Evolutionary conservation across 2,888 invertebrate species (phyloP).

Genomic region (Ophonus ardosiacus): DNA sequence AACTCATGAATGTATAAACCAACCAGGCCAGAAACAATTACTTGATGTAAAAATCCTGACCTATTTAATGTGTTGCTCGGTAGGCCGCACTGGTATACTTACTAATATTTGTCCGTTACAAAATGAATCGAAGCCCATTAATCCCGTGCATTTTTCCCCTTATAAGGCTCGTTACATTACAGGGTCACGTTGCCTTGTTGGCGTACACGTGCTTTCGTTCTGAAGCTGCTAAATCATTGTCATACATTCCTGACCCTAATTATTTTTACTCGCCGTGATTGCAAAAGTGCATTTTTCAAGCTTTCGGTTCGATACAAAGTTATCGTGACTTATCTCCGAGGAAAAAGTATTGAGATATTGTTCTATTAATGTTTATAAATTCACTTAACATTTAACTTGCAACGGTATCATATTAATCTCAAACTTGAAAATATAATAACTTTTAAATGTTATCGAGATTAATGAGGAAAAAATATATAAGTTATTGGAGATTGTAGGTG

Average conservation of each 20-base stretch:
- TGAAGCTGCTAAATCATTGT: conserved; percentile 51
- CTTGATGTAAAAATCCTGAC: conserved; percentile 13
- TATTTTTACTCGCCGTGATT: conserved; percentile 52
- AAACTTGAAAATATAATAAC: conserved; percentile 15
- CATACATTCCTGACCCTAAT: conserved; percentile 52
- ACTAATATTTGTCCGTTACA: conserved; percentile 30
- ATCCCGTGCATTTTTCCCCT: conserved; percentile 39
- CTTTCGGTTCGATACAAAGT: conserved; percentile 10
- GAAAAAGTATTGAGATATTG: conserved; percentile 43
- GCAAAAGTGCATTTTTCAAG: conserved; percentile 46
- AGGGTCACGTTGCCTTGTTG: conserved; percentile 14
- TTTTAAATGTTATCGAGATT: conserved; percentile 13
- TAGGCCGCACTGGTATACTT: conserved; percentile 9
- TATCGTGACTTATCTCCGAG: conserved; percentile 27
- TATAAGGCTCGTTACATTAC: conserved; percentile 45
- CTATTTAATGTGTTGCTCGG: conserved; percentile 38
- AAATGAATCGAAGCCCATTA: conserved; percentile 41
- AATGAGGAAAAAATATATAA: neutral
- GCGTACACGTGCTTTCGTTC: conserved; percentile 24
- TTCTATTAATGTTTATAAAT: conserved; percentile 51
- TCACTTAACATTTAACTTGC: conserved; percentile 27
- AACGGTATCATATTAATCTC: neutral
- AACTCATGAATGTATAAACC: neutral
- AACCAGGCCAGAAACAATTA: conserved; percentile 13
- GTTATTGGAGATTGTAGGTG: neutral